Percentiles rank a stretch among this genome's conserved stretches.
These are phyloP conservation scores for Aphis craccivora DNA, from an alignment of 1,140 invertebrate species.

Conservation along the genomic window DNA sequence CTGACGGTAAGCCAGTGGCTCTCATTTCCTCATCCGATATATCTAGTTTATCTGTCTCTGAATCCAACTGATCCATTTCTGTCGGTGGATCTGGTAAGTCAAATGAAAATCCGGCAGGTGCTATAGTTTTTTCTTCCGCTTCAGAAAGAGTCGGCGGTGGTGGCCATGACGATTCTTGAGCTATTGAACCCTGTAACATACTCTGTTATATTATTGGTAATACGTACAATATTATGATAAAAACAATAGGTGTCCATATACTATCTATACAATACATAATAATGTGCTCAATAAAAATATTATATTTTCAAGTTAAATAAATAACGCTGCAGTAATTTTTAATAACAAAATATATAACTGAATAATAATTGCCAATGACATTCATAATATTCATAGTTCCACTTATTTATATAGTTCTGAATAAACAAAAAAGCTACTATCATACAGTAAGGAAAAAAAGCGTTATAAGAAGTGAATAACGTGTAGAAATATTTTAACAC, in stretches of 20 bases:
- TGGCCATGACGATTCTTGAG: constrained; percentile 21
- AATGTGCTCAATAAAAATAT: not conserved
- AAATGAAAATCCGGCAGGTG: not conserved
- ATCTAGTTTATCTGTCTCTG: not conserved
- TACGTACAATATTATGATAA: not conserved
- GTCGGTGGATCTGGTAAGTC: constrained; percentile 35
- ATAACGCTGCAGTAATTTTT: too few relatives aligned
- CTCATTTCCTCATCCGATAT: constrained; percentile 18
- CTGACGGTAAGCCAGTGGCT: constrained; percentile 20
- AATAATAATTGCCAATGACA: not conserved
- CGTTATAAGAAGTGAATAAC: not conserved
- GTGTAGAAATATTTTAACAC: not conserved
- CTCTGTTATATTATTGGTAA: not conserved
- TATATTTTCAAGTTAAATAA: not conserved
- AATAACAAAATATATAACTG: not conserved
- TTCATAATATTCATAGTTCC: not conserved
- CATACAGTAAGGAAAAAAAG: not conserved
- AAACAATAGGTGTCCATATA: not conserved
- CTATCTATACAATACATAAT: not conserved
- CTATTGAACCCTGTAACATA: not conserved
- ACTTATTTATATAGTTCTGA: not conserved
- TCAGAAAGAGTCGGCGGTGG: not conserved
- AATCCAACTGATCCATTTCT: constrained; percentile 36
- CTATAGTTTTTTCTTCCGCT: constrained; percentile 4
- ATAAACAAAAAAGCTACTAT: not conserved